Percentiles rank a stretch among this genome's conserved stretches.
Conservation (phyloP, 2,888 invertebrate species). For the Elgonia sp. region DNA sequence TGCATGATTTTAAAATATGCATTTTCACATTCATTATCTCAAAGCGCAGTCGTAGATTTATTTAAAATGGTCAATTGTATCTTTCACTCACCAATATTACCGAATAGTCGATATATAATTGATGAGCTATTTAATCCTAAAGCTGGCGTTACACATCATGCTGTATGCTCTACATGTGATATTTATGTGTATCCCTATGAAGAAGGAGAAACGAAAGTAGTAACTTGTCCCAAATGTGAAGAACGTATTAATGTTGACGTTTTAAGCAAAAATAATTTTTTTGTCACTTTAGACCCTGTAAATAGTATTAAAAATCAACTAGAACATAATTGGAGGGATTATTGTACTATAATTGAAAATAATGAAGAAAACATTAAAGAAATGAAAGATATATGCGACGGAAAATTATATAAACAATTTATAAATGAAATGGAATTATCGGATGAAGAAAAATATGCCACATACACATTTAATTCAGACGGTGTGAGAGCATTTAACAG, state of each 20-base stretch:
- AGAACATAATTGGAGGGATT: conserved; percentile 34
- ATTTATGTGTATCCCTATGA: conserved; percentile 36
- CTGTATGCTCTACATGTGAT: conserved; percentile 57
- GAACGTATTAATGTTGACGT: conserved; percentile 34
- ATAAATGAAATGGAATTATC: conserved; percentile 36
- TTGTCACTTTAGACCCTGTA: conserved; percentile 42
- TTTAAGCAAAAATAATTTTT: conserved; percentile 42
- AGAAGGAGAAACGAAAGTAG: conserved; percentile 8
- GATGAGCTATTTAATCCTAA: conserved; percentile 67
- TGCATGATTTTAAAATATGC: too few species aligned
- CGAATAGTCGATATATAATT: conserved; percentile 52
- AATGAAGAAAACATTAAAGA: not conserved
- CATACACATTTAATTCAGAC: conserved; percentile 64
- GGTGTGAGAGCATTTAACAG: conserved; percentile 65
- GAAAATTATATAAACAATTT: conserved; percentile 57
- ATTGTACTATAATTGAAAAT: conserved; percentile 6
- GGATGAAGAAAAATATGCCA: conserved; percentile 49
- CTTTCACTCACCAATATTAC: conserved; percentile 47
- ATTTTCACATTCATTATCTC: conserved; percentile 33
- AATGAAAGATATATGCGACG: conserved; percentile 51
- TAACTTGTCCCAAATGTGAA: conserved; percentile 32
- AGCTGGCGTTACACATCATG: conserved; percentile 57
- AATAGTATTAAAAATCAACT: conserved; percentile 19
- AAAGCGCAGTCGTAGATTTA: conserved; percentile 63
- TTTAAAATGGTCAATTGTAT: conserved; percentile 65